Evolutionary conservation across 1,140 invertebrate genomes (phyloP).

Genomic region (Littorina saxatilis): DNA sequence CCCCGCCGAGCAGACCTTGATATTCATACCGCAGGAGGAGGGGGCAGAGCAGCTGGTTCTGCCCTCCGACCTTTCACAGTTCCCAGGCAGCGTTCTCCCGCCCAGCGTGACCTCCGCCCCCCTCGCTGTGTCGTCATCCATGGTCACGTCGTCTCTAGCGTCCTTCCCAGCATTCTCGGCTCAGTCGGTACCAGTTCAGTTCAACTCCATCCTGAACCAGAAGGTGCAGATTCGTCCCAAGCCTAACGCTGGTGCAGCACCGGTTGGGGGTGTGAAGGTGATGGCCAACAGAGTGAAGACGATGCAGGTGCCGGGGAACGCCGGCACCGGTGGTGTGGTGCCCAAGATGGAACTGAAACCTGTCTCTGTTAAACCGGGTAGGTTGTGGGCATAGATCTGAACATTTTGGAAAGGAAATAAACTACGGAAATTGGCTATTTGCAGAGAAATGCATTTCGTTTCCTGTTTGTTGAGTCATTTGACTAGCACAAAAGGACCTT

Average conservation of each 20-base stretch:
- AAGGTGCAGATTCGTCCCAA: constrained; percentile 66
- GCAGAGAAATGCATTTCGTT: too few species aligned
- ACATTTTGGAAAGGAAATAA: too few species aligned
- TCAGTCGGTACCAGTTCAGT: constrained; percentile 35
- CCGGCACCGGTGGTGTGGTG: neutral
- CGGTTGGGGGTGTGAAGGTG: constrained; percentile 1
- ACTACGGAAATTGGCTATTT: too few species aligned
- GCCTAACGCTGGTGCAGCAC: constrained; percentile 36
- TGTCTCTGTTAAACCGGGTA: constrained; percentile 14
- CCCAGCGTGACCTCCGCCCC: constrained; percentile 2
- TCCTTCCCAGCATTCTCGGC: constrained; percentile 25
- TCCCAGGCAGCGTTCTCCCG: constrained; percentile 30
- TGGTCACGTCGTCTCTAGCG: neutral
- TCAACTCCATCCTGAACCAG: constrained; percentile 58
- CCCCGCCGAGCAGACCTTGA: constrained; percentile 2
- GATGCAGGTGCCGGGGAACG: neutral
- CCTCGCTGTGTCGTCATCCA: neutral
- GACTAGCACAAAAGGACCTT: too few species aligned
- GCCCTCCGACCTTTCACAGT: constrained; percentile 23
- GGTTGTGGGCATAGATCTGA: neutral
- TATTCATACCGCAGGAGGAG: constrained; percentile 32
- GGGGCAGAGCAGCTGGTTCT: neutral
- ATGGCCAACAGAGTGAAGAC: too few species aligned
- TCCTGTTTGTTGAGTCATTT: too few species aligned
- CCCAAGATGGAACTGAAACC: constrained; percentile 32